These are phyloP conservation scores for Nyctereutes procyonoides DNA, from an alignment of 2,113 vertebrate genomes.

Conservation along the genomic window DNA sequence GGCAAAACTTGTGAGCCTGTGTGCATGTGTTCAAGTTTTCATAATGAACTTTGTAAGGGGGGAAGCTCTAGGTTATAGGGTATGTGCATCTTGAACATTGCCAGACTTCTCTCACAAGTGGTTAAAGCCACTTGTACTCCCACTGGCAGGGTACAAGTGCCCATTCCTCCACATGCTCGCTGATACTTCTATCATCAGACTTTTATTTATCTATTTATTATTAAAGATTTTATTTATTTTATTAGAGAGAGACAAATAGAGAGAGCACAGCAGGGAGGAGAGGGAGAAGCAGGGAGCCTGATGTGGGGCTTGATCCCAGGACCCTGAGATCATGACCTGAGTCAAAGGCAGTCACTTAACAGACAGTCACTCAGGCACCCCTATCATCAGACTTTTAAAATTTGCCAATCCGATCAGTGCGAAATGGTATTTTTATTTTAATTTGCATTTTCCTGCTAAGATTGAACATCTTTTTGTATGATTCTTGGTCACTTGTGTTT, in stretches of 20 bases:
- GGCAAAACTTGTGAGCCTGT: background rate
- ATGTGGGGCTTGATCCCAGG: too few relatives aligned
- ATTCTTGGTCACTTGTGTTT: constrained; percentile 57
- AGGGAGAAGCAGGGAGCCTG: too few relatives aligned
- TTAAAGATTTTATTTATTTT: too few relatives aligned
- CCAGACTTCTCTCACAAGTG: constrained; percentile 46
- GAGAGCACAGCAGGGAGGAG: too few relatives aligned
- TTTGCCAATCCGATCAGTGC: constrained; percentile 63
- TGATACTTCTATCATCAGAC: constrained; percentile 57
- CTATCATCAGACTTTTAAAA: constrained; percentile 64
- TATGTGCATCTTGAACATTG: background rate
- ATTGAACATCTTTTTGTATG: constrained; percentile 48
- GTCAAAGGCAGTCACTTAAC: too few relatives aligned
- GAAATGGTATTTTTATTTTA: constrained; percentile 71
- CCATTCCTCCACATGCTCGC: constrained; percentile 44
- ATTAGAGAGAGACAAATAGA: too few relatives aligned
- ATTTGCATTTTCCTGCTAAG: constrained; percentile 68
- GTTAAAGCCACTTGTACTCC: constrained; percentile 44
- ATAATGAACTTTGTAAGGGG: background rate
- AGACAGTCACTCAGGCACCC: background rate
- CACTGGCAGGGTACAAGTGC: background rate
- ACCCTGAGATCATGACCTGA: too few relatives aligned
- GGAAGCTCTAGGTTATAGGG: constrained; percentile 15
- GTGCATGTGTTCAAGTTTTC: constrained; percentile 1
- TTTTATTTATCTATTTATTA: background rate